Percentiles rank a stretch among this genome's conserved stretches.
Evolutionary conservation across 2,888 invertebrate genomes (phyloP).

Genomic region (Eupelmus urozonus): DNA sequence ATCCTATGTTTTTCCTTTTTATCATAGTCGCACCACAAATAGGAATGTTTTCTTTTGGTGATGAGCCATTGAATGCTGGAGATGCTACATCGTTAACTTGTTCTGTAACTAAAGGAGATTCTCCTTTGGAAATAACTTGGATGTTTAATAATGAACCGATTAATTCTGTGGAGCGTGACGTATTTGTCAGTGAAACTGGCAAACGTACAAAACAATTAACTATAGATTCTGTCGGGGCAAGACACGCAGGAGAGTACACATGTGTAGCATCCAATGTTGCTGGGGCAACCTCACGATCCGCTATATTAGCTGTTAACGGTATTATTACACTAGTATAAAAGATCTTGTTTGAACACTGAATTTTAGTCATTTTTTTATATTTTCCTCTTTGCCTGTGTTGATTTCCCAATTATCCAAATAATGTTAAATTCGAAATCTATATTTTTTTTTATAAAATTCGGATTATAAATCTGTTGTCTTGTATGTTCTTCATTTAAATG

Average conservation of each 20-base stretch:
- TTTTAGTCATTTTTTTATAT: no score
- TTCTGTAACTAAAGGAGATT: constrained; percentile 81
- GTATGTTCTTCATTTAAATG: no score
- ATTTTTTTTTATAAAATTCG: no score
- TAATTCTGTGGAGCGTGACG: constrained; percentile 64
- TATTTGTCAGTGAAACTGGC: constrained; percentile 68
- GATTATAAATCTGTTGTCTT: no score
- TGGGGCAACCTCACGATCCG: constrained; percentile 77
- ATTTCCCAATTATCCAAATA: no score
- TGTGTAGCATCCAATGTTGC: constrained; percentile 82
- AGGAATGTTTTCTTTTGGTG: constrained; percentile 80
- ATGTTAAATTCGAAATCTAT: no score
- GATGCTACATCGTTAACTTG: constrained; percentile 79
- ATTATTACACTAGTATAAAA: no score
- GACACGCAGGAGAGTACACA: constrained; percentile 86
- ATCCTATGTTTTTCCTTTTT: no score
- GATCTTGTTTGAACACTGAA: no score
- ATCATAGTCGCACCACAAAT: constrained; percentile 71
- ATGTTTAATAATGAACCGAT: constrained; percentile 75
- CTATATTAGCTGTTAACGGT: constrained; percentile 85
- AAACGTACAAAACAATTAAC: constrained; percentile 78
- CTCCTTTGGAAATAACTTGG: constrained; percentile 83
- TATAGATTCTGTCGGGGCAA: constrained; percentile 82
- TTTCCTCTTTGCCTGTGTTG: no score
- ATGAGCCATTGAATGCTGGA: constrained; percentile 80